Conservation (phyloP, 2,113 vertebrate species). For the Nannobrachium achirus region DNA sequence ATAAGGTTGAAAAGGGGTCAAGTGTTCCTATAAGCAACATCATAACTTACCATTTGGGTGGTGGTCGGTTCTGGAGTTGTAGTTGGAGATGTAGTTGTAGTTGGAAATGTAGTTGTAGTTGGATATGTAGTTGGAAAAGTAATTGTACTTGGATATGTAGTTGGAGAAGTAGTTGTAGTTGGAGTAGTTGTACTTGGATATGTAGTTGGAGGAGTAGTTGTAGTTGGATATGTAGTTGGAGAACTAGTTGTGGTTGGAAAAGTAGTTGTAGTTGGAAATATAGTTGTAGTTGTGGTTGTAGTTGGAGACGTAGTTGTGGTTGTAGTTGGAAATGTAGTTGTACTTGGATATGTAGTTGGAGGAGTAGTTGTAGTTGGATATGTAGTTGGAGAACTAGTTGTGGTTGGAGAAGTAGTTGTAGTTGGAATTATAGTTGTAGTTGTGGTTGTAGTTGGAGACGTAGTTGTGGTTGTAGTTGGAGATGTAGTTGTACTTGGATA, state of each 20-base stretch:
- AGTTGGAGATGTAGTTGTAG: too few relatives aligned
- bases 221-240: background rate
- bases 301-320: background rate
- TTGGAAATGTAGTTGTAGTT: background rate
- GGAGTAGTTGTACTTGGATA: background rate
- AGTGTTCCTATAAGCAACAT: background rate
- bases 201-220: background rate
- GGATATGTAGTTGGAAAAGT: background rate
- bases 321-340: background rate
- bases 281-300: background rate
- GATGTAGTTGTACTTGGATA: background rate
- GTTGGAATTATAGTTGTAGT: conserved; percentile 1
- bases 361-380: background rate
- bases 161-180: background rate
- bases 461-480: background rate
- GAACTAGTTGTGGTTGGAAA: background rate
- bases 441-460: background rate
- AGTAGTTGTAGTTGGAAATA: background rate
- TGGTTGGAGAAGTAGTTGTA: background rate
- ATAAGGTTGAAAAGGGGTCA: too few relatives aligned
- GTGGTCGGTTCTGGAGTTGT: conserved; percentile 13
- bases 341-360: background rate
- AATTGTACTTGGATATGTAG: background rate
- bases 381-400: background rate
- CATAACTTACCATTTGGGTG: conserved; percentile 27